Base-by-base conservation (phyloP, 1,140 invertebrate species). In the Brachystomella parvula region DNA sequence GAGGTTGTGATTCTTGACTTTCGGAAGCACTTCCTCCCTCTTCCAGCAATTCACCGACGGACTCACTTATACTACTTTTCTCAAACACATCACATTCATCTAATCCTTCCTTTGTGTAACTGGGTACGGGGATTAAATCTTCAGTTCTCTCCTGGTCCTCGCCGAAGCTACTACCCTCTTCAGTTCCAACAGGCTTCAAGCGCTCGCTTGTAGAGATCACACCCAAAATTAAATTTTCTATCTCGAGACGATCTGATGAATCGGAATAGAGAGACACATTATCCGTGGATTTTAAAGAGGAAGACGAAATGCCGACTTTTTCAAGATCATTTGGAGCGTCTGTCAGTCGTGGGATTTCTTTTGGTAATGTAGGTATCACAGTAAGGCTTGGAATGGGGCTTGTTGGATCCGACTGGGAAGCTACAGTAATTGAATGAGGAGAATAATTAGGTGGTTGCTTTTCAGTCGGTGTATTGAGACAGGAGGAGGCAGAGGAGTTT, bases 401-500 rank as follows among this genome's bases (percentile, higher is more conserved):
- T 6, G 60, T 44, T 6, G 21, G 12, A 29, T 6, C 15, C 6
- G 26, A 39, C 31, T 3, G 3, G 44, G 24, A 6, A 39, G 3
- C 35, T 29, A 6, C 39, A 24, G 26, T 63, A 49, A n/a, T 30
- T 3, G 21, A 12, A 12, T 35, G 3, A 49, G 26, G 3, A 19
- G 17, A 17, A 12, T 35, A 49, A 21, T 2, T 53, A 57, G 60
- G 35, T 19, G 66, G 12, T 15, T 44, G 32, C 30, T 28, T 28
- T 32, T 69, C 63, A 17, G 69, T 73, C 32, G 84, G 84, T 15
- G 84, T 85, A 74, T 81, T 85, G 12, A 86, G 76, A 69, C 83
- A 86, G 17, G 84, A 85, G 0, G 83, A 78, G 28, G 84, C 84
- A 26, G 84, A 84, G 19, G 62, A 65, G 17, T 78, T 79, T 57